phyloP scores from a whole-genome alignment of 1,140 invertebrate species.

The Brachionus asplanchnoidis region DNA sequence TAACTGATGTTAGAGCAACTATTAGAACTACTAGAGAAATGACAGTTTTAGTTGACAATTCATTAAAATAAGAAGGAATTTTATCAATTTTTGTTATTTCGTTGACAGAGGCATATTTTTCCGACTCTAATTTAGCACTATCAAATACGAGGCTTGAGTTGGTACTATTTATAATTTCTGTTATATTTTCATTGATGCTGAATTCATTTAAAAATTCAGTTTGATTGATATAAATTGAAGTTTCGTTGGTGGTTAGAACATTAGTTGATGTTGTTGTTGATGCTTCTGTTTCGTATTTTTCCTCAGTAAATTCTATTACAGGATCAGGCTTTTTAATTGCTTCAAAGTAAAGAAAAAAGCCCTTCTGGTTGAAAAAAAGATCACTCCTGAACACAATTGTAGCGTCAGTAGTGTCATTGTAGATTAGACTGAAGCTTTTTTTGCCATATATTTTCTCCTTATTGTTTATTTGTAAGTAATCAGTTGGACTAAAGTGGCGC shows the following conservation, averaged over 20 bases:
- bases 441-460: conserved; percentile 22
- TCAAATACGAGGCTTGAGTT: background rate
- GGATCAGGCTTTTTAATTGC: background rate
- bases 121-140: background rate
- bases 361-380: conserved; percentile 24
- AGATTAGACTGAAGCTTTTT: background rate
- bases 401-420: conserved; percentile 22
- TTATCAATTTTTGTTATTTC: background rate
- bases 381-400: conserved; percentile 26
- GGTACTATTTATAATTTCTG: background rate
- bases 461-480: conserved; percentile 37
- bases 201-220: background rate
- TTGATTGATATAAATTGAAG: background rate
- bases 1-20: background rate
- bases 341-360: conserved; percentile 22
- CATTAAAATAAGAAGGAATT: background rate
- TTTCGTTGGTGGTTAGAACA: background rate
- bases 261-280: background rate
- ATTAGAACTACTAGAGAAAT: background rate
- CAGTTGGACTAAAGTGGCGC: background rate
- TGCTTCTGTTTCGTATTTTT: background rate
- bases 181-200: too few relatives aligned
- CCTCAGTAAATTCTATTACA: background rate
- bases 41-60: background rate
- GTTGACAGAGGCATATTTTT: background rate